Conservation (phyloP, 2,888 invertebrate species). For the Trissonchulus latispiculum region DNA sequence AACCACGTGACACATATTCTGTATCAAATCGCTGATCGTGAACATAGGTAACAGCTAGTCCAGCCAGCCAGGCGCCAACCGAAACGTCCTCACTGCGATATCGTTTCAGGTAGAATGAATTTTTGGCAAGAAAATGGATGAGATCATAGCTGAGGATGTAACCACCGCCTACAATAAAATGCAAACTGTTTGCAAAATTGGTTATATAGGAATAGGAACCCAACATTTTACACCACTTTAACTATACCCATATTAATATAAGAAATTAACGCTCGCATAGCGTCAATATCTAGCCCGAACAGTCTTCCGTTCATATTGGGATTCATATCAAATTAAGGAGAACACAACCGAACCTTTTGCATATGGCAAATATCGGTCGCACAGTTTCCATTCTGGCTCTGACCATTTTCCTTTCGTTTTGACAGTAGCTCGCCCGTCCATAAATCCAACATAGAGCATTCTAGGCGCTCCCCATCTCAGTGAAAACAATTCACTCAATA, state of each 20-base stretch:
- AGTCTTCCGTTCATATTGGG: too few species aligned
- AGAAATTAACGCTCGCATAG: too few species aligned
- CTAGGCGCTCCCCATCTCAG: too few species aligned
- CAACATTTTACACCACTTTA: too few species aligned
- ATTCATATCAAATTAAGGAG: too few species aligned
- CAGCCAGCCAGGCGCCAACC: constrained; percentile 82
- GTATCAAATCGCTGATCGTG: constrained; percentile 92
- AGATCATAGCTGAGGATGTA: constrained; percentile 75
- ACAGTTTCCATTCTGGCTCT: constrained; percentile 75
- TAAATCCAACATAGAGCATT: constrained; percentile 81
- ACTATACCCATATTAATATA: too few species aligned
- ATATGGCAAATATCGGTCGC: constrained; percentile 82
- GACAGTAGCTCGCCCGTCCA: constrained; percentile 73
- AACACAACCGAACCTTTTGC: constrained; percentile 58
- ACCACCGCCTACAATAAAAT: constrained; percentile 73
- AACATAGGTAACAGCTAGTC: constrained; percentile 66
- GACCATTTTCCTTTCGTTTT: constrained; percentile 76
- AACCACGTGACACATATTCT: constrained; percentile 78
- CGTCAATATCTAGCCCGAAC: too few species aligned
- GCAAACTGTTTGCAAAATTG: too few species aligned
- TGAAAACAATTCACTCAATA: constrained; percentile 46
- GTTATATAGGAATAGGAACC: too few species aligned
- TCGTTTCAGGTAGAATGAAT: constrained; percentile 58
- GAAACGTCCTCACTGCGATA: constrained; percentile 87
- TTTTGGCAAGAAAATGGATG: constrained; percentile 65